These are phyloP conservation scores for Nesogale talazaci DNA, from an alignment of 2,113 vertebrate genomes.

Conservation along the genomic window DNA sequence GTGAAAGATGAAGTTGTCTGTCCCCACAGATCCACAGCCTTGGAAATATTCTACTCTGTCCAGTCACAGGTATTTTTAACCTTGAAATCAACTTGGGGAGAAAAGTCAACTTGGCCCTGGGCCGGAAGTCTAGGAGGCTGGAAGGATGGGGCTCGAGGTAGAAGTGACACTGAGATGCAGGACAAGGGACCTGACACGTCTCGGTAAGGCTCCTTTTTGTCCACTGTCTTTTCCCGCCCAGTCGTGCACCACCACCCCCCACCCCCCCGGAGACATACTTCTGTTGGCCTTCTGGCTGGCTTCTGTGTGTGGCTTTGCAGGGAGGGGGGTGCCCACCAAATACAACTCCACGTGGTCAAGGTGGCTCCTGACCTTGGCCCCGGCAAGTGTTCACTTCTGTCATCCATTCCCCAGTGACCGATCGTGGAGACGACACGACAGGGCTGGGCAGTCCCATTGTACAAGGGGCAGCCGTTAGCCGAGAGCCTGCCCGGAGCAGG, in stretches of 20 bases:
- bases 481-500: fast-evolving
- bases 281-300: too few species aligned
- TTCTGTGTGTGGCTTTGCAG: too few species aligned
- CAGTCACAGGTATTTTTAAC: too few species aligned
- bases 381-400: too few species aligned
- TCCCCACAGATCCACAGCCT: background rate
- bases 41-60: background rate
- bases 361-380: background rate
- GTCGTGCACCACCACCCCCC: too few species aligned
- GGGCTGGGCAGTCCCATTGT: background rate
- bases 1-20: background rate
- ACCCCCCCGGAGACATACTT: too few species aligned
- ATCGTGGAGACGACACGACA: background rate
- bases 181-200: background rate
- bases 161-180: background rate
- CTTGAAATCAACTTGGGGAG: too few species aligned
- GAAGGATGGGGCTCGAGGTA: too few species aligned
- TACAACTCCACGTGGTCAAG: background rate
- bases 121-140: too few species aligned
- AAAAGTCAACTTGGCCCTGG: too few species aligned
- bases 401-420: fast-evolving
- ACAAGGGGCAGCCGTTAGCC: background rate
- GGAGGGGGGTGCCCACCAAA: background rate
- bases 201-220: background rate
- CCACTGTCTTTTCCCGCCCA: too few species aligned